phyloP scores from a whole-genome alignment of 2,888 invertebrate species.

The Drosophila buzzatii region DNA sequence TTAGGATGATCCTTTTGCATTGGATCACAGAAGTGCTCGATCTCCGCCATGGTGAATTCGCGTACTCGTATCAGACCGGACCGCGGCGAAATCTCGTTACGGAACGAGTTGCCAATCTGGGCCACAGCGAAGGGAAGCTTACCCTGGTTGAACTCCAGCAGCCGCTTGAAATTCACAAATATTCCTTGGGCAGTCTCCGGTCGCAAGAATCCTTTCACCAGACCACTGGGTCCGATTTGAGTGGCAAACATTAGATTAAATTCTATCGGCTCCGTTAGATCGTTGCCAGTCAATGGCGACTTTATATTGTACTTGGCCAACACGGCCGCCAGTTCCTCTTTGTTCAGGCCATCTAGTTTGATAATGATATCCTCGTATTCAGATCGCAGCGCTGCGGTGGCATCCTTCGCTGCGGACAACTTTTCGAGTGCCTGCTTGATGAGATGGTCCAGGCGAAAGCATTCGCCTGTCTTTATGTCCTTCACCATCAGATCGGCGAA shows the following conservation, averaged over 20 bases:
- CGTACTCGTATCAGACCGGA: constrained; percentile 97
- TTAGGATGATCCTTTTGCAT: constrained; percentile 94
- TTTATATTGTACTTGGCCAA: constrained; percentile 96
- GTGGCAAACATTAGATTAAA: constrained; percentile 99
- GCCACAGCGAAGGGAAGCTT: constrained; percentile 98
- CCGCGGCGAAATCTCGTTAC: constrained; percentile 99
- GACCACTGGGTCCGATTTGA: constrained; percentile 98
- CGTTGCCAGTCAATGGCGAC: constrained; percentile 97
- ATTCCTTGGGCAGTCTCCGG: constrained; percentile 99
- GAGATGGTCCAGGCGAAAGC: constrained; percentile 98
- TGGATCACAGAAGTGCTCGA: constrained; percentile 99
- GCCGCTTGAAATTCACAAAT: constrained; percentile 99
- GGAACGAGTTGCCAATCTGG: constrained; percentile 98
- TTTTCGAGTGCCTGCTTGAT: constrained; percentile 98
- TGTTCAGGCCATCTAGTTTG: constrained; percentile 94
- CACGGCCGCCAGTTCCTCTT: constrained; percentile 94
- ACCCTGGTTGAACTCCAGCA: constrained; percentile 98
- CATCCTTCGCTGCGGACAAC: constrained; percentile 93
- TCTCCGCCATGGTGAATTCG: constrained; percentile 99
- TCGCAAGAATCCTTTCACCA: constrained; percentile 96
- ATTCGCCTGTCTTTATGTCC: constrained; percentile 97
- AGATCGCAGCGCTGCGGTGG: constrained; percentile 87
- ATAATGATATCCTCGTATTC: constrained; percentile 83
- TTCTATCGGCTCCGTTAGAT: constrained; percentile 97
- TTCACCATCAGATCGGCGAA: constrained; percentile 99